Evolutionary conservation across 2,888 invertebrate species (phyloP).

Genomic region (Drosophila conformis): DNA sequence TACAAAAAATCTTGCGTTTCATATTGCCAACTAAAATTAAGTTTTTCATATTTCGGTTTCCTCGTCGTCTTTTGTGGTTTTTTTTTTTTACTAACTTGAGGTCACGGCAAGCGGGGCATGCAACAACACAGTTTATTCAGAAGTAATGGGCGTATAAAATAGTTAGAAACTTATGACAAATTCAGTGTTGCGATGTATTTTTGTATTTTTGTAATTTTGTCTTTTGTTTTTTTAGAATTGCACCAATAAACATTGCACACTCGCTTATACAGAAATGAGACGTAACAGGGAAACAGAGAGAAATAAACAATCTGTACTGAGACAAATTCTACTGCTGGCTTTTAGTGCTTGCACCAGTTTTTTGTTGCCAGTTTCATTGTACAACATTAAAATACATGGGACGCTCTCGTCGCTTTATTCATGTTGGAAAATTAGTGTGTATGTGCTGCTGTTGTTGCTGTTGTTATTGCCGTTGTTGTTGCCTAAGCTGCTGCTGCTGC

Average conservation of each 20-base stretch:
- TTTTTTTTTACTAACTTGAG: constrained; percentile 22
- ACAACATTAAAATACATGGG: constrained; percentile 41
- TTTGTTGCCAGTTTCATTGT: constrained; percentile 41
- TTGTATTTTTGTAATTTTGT: neutral
- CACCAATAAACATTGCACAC: constrained; percentile 46
- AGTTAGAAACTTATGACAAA: constrained; percentile 22
- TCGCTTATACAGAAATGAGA: constrained; percentile 4
- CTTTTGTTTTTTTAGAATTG: neutral
- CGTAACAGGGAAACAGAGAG: neutral
- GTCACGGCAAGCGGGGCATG: constrained; percentile 21
- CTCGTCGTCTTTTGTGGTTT: neutral
- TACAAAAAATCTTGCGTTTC: constrained; percentile 33
- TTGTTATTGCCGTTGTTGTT: constrained; percentile 17
- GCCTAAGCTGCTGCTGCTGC: constrained; percentile 14
- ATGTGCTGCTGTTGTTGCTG: constrained; percentile 67
- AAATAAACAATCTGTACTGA: constrained; percentile 44
- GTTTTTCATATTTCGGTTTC: constrained; percentile 10
- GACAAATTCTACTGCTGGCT: constrained; percentile 5
- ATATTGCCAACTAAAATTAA: constrained; percentile 58
- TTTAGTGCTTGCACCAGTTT: constrained; percentile 15
- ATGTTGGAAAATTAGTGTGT: constrained; percentile 80
- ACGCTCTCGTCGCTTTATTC: constrained; percentile 60
- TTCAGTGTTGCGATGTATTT: constrained; percentile 29
- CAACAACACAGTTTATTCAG: constrained; percentile 23
- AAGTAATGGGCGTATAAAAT: neutral